phyloP scores from a whole-genome alignment of 2,888 invertebrate species.

The Agrotis puta region DNA sequence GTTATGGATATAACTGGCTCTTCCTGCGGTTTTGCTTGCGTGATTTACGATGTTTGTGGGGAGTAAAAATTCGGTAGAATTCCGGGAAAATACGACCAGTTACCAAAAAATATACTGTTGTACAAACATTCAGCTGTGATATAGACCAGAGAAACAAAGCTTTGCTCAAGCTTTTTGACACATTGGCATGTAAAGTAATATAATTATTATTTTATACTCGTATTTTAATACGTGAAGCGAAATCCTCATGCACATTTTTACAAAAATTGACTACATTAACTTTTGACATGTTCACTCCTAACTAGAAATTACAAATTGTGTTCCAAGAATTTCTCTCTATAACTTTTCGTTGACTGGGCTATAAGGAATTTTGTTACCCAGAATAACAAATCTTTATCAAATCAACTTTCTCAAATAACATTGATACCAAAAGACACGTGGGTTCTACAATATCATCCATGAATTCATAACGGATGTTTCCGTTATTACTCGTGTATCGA shows the following conservation, averaged over 20 bases:
- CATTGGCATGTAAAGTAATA: too few relatives aligned
- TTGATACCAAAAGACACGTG: background rate
- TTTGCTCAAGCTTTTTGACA: background rate
- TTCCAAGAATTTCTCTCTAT: too few relatives aligned
- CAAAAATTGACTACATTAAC: too few relatives aligned
- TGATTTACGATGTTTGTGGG: conserved; percentile 60
- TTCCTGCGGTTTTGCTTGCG: conserved; percentile 52
- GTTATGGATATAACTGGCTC: conserved; percentile 58
- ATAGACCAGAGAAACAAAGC: background rate
- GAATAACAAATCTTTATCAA: too few relatives aligned
- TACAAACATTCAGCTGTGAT: background rate
- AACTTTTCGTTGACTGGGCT: too few relatives aligned
- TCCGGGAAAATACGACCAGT: conserved; percentile 31
- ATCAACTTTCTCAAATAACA: background rate
- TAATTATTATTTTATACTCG: too few relatives aligned
- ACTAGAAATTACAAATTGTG: too few relatives aligned
- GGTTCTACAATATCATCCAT: conserved; percentile 1
- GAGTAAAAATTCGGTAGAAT: conserved; percentile 49
- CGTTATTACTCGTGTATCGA: background rate
- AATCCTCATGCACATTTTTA: too few relatives aligned
- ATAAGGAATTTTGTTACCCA: too few relatives aligned
- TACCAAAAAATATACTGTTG: conserved; percentile 10
- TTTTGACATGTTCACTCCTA: too few relatives aligned
- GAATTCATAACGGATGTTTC: conserved; percentile 17
- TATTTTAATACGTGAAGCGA: too few relatives aligned